Base-by-base conservation (phyloP, 2,888 invertebrate species). In the Hemicrepidius hirtus region DNA sequence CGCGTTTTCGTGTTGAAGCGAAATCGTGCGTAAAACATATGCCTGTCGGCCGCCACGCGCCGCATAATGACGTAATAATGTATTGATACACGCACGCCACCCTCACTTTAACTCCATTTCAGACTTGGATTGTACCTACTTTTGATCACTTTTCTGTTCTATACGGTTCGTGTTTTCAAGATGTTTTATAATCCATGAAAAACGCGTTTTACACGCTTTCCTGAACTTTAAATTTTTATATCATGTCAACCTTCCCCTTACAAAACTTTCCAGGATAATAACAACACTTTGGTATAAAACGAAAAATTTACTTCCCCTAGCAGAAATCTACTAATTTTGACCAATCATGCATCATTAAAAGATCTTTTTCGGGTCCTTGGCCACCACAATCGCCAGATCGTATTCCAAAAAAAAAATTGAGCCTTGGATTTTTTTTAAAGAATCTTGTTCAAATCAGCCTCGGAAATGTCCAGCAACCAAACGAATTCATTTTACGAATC, bases 11-110 rank as follows among this genome's bases (percentile, higher is more conserved):
- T 82, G 81, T 83, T 79, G 78, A 77, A 75, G 78, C 80, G 84
- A 84, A 85, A 85, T 85, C 85, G 85, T 85, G 85, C 84, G 83
- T 84, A 82, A 85, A 86, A 85, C 86, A 81, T 85, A 85, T 85
- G 86, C 85, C 84, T 82, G 83, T 85, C 85, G 85, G 80, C 79
- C 78, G 84, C 81, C 86, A 86, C 86, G 85, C 84, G 85, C 81
- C 84, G 76, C 79, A 81, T 85, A 86, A 86, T 85, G 85, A 85
- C 84, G 86, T 85, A 86, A 86, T 85, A 84, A 86, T 85, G 86
- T 86, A 86, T 85, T 85, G 84, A 84, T 84, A 84, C 81, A 82
- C 79, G 80, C 67, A 78, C 77, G 77, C 78, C 80, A 79, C 79
- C 81, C 81, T 80, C 77, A 77, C 79, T 80, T 76, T 76, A 73